Percentiles rank a stretch among this genome's conserved stretches.
Evolutionary conservation across 2,888 invertebrate species (phyloP).

Genomic region (Crematogaster levior): DNA sequence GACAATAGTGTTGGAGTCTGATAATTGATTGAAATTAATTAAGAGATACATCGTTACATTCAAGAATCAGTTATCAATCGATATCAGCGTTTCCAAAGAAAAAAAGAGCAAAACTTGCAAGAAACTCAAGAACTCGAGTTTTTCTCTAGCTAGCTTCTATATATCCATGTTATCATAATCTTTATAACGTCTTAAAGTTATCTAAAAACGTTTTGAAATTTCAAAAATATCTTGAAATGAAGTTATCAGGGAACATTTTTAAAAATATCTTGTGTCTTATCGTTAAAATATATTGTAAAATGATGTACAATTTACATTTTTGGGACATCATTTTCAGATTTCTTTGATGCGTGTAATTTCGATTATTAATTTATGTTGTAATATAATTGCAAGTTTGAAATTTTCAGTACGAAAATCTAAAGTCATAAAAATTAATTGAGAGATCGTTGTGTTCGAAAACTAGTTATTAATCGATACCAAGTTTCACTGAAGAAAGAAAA

Average conservation of each 20-base stretch:
- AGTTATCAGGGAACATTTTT: neutral
- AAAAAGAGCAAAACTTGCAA: neutral
- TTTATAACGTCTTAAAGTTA: no score
- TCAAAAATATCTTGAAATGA: neutral
- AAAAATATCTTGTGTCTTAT: neutral
- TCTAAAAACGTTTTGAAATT: neutral
- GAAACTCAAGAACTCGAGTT: neutral
- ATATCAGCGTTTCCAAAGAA: neutral
- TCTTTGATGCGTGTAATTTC: no score
- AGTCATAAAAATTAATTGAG: constrained; percentile 3
- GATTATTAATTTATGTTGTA: no score
- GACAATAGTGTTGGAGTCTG: neutral
- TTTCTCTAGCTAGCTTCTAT: neutral
- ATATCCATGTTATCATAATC: neutral
- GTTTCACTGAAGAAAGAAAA: neutral
- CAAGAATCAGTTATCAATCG: neutral
- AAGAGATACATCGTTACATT: neutral
- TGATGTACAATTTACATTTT: neutral
- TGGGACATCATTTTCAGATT: no score
- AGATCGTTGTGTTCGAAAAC: neutral
- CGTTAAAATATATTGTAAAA: neutral
- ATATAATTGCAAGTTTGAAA: no score
- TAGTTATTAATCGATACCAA: neutral
- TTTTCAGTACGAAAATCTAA: no score
- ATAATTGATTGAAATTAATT: neutral